Percentiles rank a stretch among this genome's conserved stretches.
Conservation (phyloP, 2,113 vertebrate genomes). For the Laticauda colubrina region DNA sequence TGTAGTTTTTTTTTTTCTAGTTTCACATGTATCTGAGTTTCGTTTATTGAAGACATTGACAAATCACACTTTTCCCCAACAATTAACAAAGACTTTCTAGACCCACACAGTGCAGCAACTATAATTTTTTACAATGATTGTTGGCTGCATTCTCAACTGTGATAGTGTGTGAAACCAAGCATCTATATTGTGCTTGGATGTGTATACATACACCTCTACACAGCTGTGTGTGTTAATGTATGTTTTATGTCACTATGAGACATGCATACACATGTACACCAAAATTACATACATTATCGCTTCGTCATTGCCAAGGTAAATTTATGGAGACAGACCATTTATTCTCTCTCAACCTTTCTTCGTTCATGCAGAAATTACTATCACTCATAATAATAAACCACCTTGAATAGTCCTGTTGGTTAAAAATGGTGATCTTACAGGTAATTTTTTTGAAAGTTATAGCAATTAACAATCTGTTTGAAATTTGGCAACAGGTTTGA, state of each 20-base stretch:
- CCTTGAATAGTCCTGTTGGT: slow-evolving; percentile 13
- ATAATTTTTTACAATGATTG: slow-evolving; percentile 62
- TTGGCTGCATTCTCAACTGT: slow-evolving; percentile 59
- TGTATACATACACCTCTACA: slow-evolving; percentile 44
- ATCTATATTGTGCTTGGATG: slow-evolving; percentile 49
- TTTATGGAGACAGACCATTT: slow-evolving; percentile 34
- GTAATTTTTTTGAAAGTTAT: background rate
- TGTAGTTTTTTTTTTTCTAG: slow-evolving; percentile 44
- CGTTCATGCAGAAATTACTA: slow-evolving; percentile 31
- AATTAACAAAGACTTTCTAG: slow-evolving; percentile 62
- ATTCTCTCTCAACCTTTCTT: slow-evolving; percentile 30
- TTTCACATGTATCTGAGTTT: slow-evolving; percentile 58
- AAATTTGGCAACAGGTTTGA: slow-evolving; percentile 35
- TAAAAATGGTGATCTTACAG: slow-evolving; percentile 15
- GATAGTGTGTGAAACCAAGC: slow-evolving; percentile 55
- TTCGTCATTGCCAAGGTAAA: slow-evolving; percentile 36
- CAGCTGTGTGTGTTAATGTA: slow-evolving; percentile 44
- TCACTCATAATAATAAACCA: slow-evolving; percentile 31
- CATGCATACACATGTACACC: slow-evolving; percentile 66
- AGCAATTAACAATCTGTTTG: background rate
- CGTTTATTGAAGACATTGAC: slow-evolving; percentile 70
- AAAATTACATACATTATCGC: slow-evolving; percentile 59
- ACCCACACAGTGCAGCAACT: slow-evolving; percentile 60
- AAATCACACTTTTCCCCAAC: slow-evolving; percentile 64
- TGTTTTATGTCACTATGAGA: slow-evolving; percentile 54